Conservation (phyloP, 2,888 invertebrate genomes). For the Lissocephala sabroskyi region DNA sequence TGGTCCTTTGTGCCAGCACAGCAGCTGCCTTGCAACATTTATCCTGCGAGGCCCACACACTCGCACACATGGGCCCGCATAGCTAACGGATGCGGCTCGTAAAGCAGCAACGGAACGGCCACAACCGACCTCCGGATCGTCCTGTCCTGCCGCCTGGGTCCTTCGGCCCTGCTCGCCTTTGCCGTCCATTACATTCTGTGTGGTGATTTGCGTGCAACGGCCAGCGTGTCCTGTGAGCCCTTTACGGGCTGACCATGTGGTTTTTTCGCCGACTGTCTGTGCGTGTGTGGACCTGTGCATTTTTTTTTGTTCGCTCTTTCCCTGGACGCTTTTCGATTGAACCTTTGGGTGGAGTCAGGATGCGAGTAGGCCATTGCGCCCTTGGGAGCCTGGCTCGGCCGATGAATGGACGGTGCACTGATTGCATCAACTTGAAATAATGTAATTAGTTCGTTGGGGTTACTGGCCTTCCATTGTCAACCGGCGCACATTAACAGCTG, state of each 20-base stretch:
- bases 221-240: conserved; percentile 41
- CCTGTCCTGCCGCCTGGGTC: too few relatives aligned
- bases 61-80: neutral
- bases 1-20: too few relatives aligned
- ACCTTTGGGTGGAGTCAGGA: too few relatives aligned
- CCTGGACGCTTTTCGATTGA: neutral
- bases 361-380: conserved; percentile 61
- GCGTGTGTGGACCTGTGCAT: neutral
- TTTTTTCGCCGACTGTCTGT: too few relatives aligned
- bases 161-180: too few relatives aligned
- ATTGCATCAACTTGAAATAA: conserved; percentile 64
- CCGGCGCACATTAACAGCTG: too few relatives aligned
- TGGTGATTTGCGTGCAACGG: conserved; percentile 52
- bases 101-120: conserved; percentile 29
- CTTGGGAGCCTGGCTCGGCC: conserved; percentile 27
- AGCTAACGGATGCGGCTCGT: conserved; percentile 38
- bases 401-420: conserved; percentile 39
- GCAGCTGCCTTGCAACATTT: conserved; percentile 55
- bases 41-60: conserved; percentile 25
- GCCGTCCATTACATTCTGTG: conserved; percentile 31
- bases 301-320: neutral
- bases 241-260: conserved; percentile 16
- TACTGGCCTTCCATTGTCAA: neutral
- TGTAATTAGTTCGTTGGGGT: conserved; percentile 61
- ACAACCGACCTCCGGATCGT: too few relatives aligned